Conservation (phyloP, 2,113 vertebrate genomes). For the Thalassoma bifasciatum region DNA sequence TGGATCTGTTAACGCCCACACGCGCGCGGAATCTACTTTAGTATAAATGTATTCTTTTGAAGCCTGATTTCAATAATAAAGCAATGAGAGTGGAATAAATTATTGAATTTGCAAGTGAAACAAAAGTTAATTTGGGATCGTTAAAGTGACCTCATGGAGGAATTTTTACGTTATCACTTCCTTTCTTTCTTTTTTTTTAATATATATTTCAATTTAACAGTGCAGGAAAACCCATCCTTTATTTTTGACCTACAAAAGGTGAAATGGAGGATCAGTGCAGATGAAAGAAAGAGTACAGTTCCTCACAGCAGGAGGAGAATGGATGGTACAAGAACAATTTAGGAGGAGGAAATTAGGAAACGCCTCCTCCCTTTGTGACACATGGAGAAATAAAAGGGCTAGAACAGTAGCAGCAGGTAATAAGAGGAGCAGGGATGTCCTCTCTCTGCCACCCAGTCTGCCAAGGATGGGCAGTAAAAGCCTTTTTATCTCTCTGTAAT, state of each 20-base stretch:
- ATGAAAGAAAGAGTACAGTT: neutral
- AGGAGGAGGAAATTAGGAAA: conserved; percentile 28
- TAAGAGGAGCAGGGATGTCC: conserved; percentile 40
- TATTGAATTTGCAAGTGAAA: conserved; percentile 46
- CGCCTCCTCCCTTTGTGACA: conserved; percentile 20
- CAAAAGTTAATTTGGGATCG: conserved; percentile 31
- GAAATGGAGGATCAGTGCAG: neutral
- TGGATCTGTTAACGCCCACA: conserved; percentile 9
- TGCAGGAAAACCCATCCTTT: neutral
- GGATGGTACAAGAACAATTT: neutral
- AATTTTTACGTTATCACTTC: conserved; percentile 22
- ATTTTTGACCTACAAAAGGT: neutral
- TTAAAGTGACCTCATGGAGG: neutral
- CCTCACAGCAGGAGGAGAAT: neutral
- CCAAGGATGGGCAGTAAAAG: conserved; percentile 50
- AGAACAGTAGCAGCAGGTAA: conserved; percentile 59
- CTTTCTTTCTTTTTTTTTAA: conserved; percentile 4
- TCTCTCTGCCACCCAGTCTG: conserved; percentile 24
- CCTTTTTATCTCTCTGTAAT: conserved; percentile 56
- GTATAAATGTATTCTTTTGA: conserved; percentile 36
- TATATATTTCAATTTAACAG: conserved; percentile 3
- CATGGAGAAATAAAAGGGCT: conserved; percentile 32
- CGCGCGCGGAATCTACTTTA: neutral
- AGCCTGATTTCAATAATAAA: conserved; percentile 20
- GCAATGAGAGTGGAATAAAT: neutral